Evolutionary conservation across 1,140 invertebrate species (phyloP).

Genomic region (Chrysoperla carnea): DNA sequence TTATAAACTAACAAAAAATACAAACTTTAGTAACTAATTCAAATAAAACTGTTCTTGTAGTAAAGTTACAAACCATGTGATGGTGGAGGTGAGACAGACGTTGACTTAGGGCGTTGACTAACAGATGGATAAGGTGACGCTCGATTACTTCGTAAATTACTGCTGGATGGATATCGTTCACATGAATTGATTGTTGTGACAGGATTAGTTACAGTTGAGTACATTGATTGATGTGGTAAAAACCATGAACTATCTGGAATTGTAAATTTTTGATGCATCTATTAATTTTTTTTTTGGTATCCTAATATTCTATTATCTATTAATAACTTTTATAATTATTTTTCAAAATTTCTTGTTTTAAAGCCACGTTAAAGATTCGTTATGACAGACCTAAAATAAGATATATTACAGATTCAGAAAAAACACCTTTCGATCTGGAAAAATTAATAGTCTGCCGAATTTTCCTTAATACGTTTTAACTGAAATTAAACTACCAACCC

Average conservation of each 20-base stretch:
- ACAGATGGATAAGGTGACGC: constrained; percentile 19
- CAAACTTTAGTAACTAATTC: background rate
- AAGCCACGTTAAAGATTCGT: too few relatives aligned
- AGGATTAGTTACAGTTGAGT: constrained; percentile 14
- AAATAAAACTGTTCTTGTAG: background rate
- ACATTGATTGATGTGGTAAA: constrained; percentile 23
- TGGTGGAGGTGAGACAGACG: constrained; percentile 17
- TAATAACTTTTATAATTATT: too few relatives aligned
- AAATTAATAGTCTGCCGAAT: too few relatives aligned
- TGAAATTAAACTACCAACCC: too few relatives aligned
- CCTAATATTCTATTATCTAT: too few relatives aligned
- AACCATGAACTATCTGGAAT: constrained; percentile 22
- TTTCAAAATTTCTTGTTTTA: too few relatives aligned
- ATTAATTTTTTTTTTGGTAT: background rate
- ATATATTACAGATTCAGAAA: too few relatives aligned
- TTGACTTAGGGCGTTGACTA: constrained; percentile 16
- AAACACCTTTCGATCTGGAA: too few relatives aligned
- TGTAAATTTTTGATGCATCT: background rate
- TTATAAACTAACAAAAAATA: constrained; percentile 16
- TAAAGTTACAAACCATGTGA: constrained; percentile 11
- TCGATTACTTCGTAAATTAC: constrained; percentile 10
- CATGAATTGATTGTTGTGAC: constrained; percentile 2
- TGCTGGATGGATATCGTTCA: background rate
- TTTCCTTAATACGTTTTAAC: too few relatives aligned
- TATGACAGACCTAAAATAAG: too few relatives aligned